Conservation (phyloP, 2,113 vertebrate genomes). For the Leucoraja erinaceus region DNA sequence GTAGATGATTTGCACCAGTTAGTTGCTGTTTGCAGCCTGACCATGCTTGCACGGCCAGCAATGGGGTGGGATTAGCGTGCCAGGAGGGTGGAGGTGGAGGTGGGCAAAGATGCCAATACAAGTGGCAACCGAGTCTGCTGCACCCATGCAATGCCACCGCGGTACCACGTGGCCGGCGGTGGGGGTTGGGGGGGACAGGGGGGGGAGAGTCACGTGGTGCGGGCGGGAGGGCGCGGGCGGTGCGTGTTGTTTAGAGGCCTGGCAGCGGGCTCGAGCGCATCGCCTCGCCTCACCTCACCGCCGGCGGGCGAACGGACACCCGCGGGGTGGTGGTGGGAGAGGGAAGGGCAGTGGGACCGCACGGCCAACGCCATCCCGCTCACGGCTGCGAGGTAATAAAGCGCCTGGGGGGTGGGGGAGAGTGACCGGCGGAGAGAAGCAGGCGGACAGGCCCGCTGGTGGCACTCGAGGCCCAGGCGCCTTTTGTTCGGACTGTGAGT, state of each 20-base stretch:
- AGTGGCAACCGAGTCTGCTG: not conserved
- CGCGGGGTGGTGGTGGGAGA: not conserved
- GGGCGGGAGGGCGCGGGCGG: not conserved
- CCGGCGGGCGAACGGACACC: not conserved
- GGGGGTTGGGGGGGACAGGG: no score
- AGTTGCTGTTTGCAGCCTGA: not conserved
- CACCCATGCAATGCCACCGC: not conserved
- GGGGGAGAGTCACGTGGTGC: slow-evolving; percentile 1
- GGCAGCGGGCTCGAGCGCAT: not conserved
- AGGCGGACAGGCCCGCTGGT: no score
- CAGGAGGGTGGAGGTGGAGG: no score
- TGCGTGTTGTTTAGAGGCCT: slow-evolving; percentile 30
- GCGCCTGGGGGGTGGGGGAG: no score
- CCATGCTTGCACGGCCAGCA: not conserved
- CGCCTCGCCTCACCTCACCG: not conserved
- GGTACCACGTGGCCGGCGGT: not conserved
- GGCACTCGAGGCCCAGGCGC: not conserved
- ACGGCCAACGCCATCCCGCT: not conserved
- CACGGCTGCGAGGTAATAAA: not conserved
- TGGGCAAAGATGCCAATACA: no score
- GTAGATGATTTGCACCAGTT: no score
- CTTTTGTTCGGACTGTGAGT: not conserved
- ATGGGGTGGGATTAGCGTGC: no score
- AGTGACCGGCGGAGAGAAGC: not conserved
- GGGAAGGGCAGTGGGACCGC: not conserved